Base-by-base conservation (phyloP, 2,888 invertebrate genomes). In the Anagyrus pseudococci region DNA sequence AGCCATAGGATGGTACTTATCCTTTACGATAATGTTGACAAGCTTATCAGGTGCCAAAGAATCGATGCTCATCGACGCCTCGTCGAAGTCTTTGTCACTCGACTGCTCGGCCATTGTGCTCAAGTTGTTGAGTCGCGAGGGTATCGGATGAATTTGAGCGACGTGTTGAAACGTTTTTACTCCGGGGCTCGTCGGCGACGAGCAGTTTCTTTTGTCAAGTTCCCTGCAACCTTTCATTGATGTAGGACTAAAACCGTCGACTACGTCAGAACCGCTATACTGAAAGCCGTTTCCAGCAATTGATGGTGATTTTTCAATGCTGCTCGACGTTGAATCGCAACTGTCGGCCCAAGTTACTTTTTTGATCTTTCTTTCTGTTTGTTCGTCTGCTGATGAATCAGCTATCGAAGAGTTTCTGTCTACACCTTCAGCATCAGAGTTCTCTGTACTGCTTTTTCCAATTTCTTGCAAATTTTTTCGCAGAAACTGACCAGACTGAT, bases 21-120 rank as follows among this genome's bases (percentile, higher is more conserved):
- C 72, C 33, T 75, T 71, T 1, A 74, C 70, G 40, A 80, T 76
- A 15, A 77, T 68, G 55, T 74, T 74, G n/a, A 79, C 67, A 58
- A 80, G 72, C 50, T 74, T 71, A 50, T 79, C 80, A 0, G 79
- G 77, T 0, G 78, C 73, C 23, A 79, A 26, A 0, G 76, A 70
- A 50, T 78, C 74, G 10, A 73, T 62, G 20, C 49, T 59, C 1
- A 56, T 40, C 29, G 58, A 53, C 17, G 23, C 22, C 19, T 66
- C 49, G 26, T 44, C 22, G 22, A 29, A 22, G 7, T 17, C 43
- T 41, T 66, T 10, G 29, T 29, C 29, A 29, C 29, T 29, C 4
- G 6, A 7, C 29, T 29, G 6, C 29, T 29, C 29, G 29, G 6
- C 4, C 29, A 29, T 29, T 10, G 29, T 29, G 29, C 6, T 10